Evolutionary conservation across 2,113 vertebrate genomes (phyloP), one percentile per base, ranked within the genome.

Genomic region (Urocitellus parryii): DNA sequence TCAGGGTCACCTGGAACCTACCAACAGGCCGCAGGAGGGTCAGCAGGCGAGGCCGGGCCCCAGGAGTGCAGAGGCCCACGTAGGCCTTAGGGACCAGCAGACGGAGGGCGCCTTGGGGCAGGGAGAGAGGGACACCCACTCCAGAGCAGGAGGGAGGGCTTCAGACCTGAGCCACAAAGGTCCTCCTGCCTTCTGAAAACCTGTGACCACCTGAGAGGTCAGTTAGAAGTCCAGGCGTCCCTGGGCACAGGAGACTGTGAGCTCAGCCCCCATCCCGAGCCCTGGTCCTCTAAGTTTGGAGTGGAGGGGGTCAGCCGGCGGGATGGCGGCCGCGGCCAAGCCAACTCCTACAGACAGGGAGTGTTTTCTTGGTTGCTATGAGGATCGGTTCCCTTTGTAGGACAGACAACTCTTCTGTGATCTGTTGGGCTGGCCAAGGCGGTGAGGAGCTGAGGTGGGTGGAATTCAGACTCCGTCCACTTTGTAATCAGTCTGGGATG

Each of bases 281-380:
- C 39, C 18, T 32, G 20, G 58, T 42, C 9, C 53, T 74, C 9
- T 22, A 29, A 18, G n/a, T 42, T 63, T 76, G 39, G 18, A 14
- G 45, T 76, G 8, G 4, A 10, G 53, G 45, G 12, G 29, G 12
- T 68, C 65, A 85, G 16, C 42, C 9, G 34, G 45, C 48, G 53
- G 32, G 20, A 51, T 25, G 13, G 45, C 29, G 25, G 58, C 25
- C 29, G 9, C 0, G 18, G 10, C 25, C 45, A 8, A 51, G 32
- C 45, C n/a, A 10, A 37, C 37, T 9, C 12, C 16, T 51, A 34
- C 22, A 39, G 45, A 51, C 45, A 8, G 65, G 51, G 10, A 48
- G 76, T 24, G 32, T 56, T 86, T 80, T 70, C 85, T 88, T 51
- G 34, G 81, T 81, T 90, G 72, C 77, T 77, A 34, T 85, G 73